Percentiles rank a stretch among this genome's conserved stretches.
Conservation (phyloP, 2,888 invertebrate species). For the Lithophane socia region DNA sequence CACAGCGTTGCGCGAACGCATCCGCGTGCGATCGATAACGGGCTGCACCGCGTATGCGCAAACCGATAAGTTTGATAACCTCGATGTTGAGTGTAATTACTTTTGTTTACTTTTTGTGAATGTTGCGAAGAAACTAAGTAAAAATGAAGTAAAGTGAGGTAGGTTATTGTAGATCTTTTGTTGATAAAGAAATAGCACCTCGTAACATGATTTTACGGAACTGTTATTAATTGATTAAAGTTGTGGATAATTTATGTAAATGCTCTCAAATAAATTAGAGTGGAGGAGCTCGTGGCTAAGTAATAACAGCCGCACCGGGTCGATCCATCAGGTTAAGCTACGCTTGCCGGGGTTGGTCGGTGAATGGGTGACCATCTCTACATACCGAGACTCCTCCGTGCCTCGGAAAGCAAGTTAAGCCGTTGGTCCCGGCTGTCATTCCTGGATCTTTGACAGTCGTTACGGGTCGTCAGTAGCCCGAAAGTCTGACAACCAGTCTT, state of each 20-base stretch:
- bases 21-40: slow-evolving; percentile 55
- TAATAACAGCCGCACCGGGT: too few relatives aligned
- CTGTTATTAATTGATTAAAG: not conserved
- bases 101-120: slow-evolving; percentile 43
- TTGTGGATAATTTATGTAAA: not conserved
- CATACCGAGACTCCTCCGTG: too few relatives aligned
- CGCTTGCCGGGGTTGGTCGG: too few relatives aligned
- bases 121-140: slow-evolving; percentile 15
- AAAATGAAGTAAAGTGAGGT: not conserved
- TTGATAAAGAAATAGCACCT: not conserved
- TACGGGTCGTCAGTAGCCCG: too few relatives aligned
- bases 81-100: slow-evolving; percentile 43
- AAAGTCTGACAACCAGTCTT: too few relatives aligned
- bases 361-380: too few relatives aligned
- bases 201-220: slow-evolving; percentile 15
- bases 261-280: not conserved
- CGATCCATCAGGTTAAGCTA: too few relatives aligned
- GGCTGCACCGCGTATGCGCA: slow-evolving; percentile 42
- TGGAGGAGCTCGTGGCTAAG: too few relatives aligned
- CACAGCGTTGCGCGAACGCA: slow-evolving; percentile 55
- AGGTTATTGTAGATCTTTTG: slow-evolving; percentile 1
- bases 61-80: slow-evolving; percentile 52
- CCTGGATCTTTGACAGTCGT: too few relatives aligned
- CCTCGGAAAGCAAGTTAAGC: too few relatives aligned
- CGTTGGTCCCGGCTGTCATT: too few relatives aligned